A percentile compares a stretch with the other conserved stretches of the same genome.
Conservation (phyloP, 1,140 invertebrate species). For the Drosophila quadrilineata region DNA sequence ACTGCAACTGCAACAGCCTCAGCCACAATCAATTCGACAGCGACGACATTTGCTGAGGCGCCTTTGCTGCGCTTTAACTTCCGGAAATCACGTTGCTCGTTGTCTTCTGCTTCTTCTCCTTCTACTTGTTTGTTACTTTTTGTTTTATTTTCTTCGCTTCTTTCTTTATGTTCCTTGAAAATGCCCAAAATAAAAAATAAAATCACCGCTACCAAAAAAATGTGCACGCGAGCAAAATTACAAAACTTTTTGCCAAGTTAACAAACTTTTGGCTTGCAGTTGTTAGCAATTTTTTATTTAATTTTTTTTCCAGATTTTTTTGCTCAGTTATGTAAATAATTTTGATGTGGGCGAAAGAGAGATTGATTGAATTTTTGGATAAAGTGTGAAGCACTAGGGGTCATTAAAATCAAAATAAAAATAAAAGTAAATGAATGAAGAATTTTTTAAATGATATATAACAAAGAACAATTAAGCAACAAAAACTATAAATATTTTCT, state of each 20-base stretch:
- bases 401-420: too few species aligned
- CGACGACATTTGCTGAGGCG: slow-evolving; percentile 68
- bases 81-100: slow-evolving; percentile 71
- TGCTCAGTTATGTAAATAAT: slow-evolving; percentile 61
- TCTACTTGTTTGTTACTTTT: too few species aligned
- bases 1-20: slow-evolving; percentile 32
- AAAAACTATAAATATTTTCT: too few species aligned
- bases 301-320: too few species aligned
- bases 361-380: too few species aligned
- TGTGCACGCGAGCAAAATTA: slow-evolving; percentile 72
- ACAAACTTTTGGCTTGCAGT: slow-evolving; percentile 55
- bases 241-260: slow-evolving; percentile 61
- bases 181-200: neutral
- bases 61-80: slow-evolving; percentile 69
- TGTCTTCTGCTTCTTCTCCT: slow-evolving; percentile 60
- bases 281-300: slow-evolving; percentile 65
- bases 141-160: too few species aligned
- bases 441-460: neutral
- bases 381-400: too few species aligned
- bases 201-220: slow-evolving; percentile 19
- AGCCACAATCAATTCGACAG: slow-evolving; percentile 65
- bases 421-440: neutral
- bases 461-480: neutral
- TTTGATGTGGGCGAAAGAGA: slow-evolving; percentile 28
- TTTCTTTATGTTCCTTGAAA: slow-evolving; percentile 8